phyloP scores from a whole-genome alignment of 2,797 vertebrate genomes.

The Otus scops region DNA sequence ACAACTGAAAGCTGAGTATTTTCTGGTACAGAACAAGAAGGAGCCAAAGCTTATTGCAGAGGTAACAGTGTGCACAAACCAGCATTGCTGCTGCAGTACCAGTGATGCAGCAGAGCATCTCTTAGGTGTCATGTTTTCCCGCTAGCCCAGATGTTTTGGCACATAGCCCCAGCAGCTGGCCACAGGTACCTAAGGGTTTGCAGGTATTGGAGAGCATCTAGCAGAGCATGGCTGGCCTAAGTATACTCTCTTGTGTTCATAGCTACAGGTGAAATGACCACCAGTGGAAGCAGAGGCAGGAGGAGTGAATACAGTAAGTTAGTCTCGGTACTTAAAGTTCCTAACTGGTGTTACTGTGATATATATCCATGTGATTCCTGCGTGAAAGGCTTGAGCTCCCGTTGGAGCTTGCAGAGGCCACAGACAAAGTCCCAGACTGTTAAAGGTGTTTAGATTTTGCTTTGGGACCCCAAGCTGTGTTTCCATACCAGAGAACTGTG shows the following conservation, averaged over 20 bases:
- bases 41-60: background rate
- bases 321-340: background rate
- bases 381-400: background rate
- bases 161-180: background rate
- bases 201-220: background rate
- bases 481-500: background rate
- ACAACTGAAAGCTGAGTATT: background rate
- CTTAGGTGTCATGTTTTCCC: background rate
- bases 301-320: slow-evolving; percentile 3
- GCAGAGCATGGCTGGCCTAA: background rate
- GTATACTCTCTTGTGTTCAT: background rate
- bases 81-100: background rate
- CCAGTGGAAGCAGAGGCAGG: background rate
- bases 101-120: background rate
- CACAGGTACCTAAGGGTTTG: background rate
- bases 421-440: background rate
- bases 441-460: background rate
- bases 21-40: background rate
- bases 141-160: background rate
- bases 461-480: background rate
- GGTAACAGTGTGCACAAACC: background rate
- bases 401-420: background rate
- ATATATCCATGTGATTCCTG: background rate
- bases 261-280: background rate
- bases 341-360: background rate